Evolutionary conservation across 2,797 vertebrate species (phyloP), one percentile per base, ranked within the genome.

Genomic region (Pseudomugil gertrudae): DNA sequence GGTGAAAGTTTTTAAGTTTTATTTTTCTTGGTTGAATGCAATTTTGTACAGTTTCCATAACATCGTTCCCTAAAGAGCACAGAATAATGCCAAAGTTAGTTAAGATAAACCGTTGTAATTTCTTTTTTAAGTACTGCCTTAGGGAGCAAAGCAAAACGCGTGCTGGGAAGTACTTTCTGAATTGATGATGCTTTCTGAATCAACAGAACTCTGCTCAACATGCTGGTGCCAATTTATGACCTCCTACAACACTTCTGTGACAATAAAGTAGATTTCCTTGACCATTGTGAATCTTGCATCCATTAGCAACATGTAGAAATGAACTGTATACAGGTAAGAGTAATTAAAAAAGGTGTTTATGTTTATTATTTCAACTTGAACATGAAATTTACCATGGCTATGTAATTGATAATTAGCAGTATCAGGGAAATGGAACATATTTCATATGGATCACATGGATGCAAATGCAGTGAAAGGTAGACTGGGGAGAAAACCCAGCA

Each of bases 271-370:
- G 45, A 74, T 66, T 58, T 26, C 48, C 50, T 1, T 62, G 36
- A 36, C 61, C 27, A 62, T 67, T 45, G 75, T n/a, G 24, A 10
- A 68, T 65, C 45, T 33, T 24, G 14, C 54, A 78, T 83, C 78
- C 77, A 80, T 69, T 24, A 54, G 65, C n/a, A n/a, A n/a, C n/a
- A n/a, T n/a, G 73, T 36, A 72, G 55, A 84, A 85, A 78, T 75
- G 4, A 78, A 81, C 68, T 64, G 6, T 27, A 17, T 15, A 2
- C 48, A 40, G 63, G 11, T 47, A 35, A 40, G 15, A 15, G 57
- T 29, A 33, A 9, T 33, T 4, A 33, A 6, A 38, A 38, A 38
- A 8, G 15, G 35, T 14, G 13, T 38, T 38, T 38, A 15, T 38
- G 6, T 7, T 40, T 40, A 40, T 2, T 19, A 15, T 40, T 40